Evolutionary conservation across 1,140 invertebrate genomes (phyloP).

Genomic region (Drosophila jambulina): DNA sequence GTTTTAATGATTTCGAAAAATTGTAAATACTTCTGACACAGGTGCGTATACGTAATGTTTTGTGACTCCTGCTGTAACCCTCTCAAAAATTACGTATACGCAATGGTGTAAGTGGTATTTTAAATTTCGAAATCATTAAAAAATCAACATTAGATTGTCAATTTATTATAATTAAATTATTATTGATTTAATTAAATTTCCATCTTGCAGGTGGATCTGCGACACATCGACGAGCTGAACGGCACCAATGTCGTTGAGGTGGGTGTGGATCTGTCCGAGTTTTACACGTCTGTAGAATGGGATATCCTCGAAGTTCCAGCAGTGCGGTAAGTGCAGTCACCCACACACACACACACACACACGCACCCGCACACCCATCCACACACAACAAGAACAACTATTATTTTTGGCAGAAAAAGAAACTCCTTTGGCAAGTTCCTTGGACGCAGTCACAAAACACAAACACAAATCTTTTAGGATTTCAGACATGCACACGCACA

Average conservation of each 20-base stretch:
- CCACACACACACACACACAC: not conserved
- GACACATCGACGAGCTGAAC: conserved; percentile 94
- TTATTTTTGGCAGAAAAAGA: conserved; percentile 63
- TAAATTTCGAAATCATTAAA: too few species aligned
- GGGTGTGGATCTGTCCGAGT: conserved; percentile 96
- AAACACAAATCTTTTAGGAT: conserved; percentile 73
- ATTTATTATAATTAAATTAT: too few species aligned
- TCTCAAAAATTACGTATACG: too few species aligned
- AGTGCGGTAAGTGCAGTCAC: conserved; percentile 88
- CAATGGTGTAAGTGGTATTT: too few species aligned
- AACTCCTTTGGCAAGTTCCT: conserved; percentile 71
- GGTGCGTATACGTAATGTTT: too few species aligned
- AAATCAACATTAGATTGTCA: too few species aligned
- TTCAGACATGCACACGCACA: conserved; percentile 23
- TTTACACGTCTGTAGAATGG: conserved; percentile 99
- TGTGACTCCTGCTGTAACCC: too few species aligned
- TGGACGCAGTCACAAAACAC: conserved; percentile 76
- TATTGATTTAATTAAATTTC: too few species aligned
- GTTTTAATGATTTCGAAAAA: too few species aligned
- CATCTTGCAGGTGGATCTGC: conserved; percentile 95
- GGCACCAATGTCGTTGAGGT: conserved; percentile 93
- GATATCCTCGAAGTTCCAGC: conserved; percentile 98
- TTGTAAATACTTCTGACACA: too few species aligned
- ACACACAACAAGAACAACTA: conserved; percentile 34
- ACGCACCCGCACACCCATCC: not conserved